Evolutionary conservation across 2,888 invertebrate species (phyloP), one percentile per base, ranked within the genome.

Genomic region (Marronus borbonicus): DNA sequence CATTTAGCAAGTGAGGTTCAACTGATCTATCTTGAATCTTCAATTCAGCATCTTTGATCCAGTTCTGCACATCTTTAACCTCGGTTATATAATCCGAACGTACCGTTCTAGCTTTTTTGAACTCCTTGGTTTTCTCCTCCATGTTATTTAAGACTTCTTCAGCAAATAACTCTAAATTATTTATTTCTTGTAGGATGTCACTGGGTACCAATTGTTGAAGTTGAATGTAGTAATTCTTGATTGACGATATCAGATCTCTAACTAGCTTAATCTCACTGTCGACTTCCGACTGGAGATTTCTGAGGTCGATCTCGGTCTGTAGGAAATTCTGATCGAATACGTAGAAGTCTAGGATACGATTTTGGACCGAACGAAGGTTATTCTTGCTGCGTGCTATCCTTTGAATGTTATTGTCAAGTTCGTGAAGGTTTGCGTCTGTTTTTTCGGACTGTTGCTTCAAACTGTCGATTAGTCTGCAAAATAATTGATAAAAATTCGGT

Each of bases 111-210:
- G 97, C 97, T 81, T 96, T 93, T 88, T 96, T 96, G 89, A 95
- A 94, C 88, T 96, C 96, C 87, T 95, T 92, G 85, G 94, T 94
- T 88, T 96, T 96, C 86, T 96, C 95, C 86, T 96, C 97, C 95
- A 97, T 95, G 70, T 93, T 92, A 84, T 93, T 93, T 75, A 92
- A 91, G 77, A 96, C 91, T 80, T 94, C 93, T 88, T 97, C 97
- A 69, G 94, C 92, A 76, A 95, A 90, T 82, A 97, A 89, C 89
- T 97, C 97, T 85, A 97, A 90, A 81, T 94, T 92, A 70, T 95
- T 96, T 83, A 97, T 90, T 89, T 95, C 93, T 89, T 95, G 94
- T 80, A 92, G 92, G 81, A 96, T 91, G 91, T 96, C 96, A 81
- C 93, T 93, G 79, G 96, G 94, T 81, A 92, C 87, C 64, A 91